Base-by-base conservation (phyloP, 2,797 vertebrate species). In the Sebastiscus albofasciatus region DNA sequence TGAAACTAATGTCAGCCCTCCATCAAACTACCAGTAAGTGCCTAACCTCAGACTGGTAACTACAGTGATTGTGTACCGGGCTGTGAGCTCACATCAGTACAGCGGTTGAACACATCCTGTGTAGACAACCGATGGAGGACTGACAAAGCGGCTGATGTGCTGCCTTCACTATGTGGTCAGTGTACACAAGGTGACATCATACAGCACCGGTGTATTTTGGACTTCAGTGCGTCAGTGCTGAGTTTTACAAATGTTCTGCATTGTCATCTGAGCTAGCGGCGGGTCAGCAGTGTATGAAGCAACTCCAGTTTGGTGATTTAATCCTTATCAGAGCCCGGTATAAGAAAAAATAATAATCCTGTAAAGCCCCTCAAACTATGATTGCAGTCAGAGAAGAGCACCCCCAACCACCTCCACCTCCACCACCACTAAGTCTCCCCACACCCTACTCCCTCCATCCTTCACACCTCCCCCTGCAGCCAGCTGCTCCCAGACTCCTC, bases 401-500 rank as follows among this genome's bases (percentile, higher is more conserved):
- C 39, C 33, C 55, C 56, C 34, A 34, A 4, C 56, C 16, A 46
- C 61, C 56, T 5, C 66, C 64, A 5, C 18, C 34, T 29, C 27
- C 46, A 5, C 64, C 12, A 34, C 18, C 26, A 39, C 12, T 11
- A n/a, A 49, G 39, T 62, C 34, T 59, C 62, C 60, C 59, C 10
- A 69, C 66, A 80, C 26, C 52, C 22, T 2, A 5, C 54, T 26
- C 58, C 27, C 67, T 77, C 81, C 31, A 31, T 67, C 36, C 80
- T 68, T 82, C 68, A 84, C 86, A 84, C 79, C 72, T 87, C 67
- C 79, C 75, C 49, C 60, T 83, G 46, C 74, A 77, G 64, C 83
- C 82, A 86, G 85, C 82, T 88, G 79, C 81, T 85, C 52, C 61
- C 69, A 81, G 52, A 67, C 75, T 77, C 72, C 79, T 77, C 66